Percentiles rank a stretch among this genome's conserved stretches.
Conservation (phyloP, 1,140 invertebrate genomes). For the Oreohelix idahoensis region DNA sequence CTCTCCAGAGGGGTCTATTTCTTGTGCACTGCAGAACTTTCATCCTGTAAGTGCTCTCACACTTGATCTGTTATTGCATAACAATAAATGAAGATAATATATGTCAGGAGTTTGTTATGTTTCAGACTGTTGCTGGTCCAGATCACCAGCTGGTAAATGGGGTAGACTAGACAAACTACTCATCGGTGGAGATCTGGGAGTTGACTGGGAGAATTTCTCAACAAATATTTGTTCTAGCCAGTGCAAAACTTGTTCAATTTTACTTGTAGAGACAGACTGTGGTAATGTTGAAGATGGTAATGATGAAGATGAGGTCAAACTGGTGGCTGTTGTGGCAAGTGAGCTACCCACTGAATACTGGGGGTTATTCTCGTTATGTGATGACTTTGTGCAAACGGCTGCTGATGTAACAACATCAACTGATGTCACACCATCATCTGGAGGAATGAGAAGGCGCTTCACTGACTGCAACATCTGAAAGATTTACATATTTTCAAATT, state of each 20-base stretch:
- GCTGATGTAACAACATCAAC: not conserved
- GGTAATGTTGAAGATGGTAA: not conserved
- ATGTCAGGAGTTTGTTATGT: too few species aligned
- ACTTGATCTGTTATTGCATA: too few species aligned
- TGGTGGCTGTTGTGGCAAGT: not conserved
- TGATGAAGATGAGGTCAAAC: not conserved
- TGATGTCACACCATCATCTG: not conserved
- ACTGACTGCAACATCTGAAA: conserved; percentile 46
- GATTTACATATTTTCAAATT: too few species aligned
- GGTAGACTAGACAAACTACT: not conserved
- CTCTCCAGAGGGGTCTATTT: too few species aligned
- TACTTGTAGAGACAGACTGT: not conserved
- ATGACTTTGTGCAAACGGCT: not conserved
- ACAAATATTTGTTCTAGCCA: conserved; percentile 45
- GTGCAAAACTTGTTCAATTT: conserved; percentile 35
- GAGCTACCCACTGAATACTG: not conserved
- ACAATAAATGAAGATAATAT: too few species aligned
- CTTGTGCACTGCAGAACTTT: too few species aligned
- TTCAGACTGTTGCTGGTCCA: not conserved
- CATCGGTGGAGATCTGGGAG: not conserved
- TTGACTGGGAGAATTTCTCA: conserved; percentile 37
- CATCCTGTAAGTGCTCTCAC: too few species aligned
- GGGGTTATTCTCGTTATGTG: not conserved
- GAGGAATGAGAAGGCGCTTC: conserved; percentile 34
- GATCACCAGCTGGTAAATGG: not conserved